Conservation (phyloP, 1,140 invertebrate species). For the Magallana gigas region DNA sequence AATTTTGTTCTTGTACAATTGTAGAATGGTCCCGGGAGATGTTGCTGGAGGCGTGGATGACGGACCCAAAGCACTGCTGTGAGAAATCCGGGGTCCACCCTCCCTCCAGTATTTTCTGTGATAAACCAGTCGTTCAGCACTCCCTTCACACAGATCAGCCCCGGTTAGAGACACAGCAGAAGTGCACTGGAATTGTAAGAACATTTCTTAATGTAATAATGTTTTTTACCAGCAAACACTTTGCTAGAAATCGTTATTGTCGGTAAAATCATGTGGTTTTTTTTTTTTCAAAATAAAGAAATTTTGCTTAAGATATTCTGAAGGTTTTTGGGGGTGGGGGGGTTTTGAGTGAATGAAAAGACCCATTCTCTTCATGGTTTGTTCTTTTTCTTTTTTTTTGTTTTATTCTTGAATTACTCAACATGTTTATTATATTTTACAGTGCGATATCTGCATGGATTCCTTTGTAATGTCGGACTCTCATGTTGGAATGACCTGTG, state of each 20-base stretch:
- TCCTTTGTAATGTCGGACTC: constrained; percentile 74
- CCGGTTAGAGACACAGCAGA: constrained; percentile 56
- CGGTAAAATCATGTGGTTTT: too few species aligned
- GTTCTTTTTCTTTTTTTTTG: neutral
- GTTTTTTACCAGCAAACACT: too few species aligned
- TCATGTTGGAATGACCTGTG: constrained; percentile 82
- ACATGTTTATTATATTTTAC: constrained; percentile 61
- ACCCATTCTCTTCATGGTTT: too few species aligned
- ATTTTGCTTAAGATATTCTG: too few species aligned
- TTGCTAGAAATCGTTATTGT: too few species aligned
- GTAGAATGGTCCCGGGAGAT: constrained; percentile 87
- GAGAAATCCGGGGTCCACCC: constrained; percentile 85
- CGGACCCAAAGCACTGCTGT: constrained; percentile 85
- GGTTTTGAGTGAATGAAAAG: too few species aligned
- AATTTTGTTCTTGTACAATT: neutral
- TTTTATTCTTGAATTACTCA: neutral
- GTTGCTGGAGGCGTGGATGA: constrained; percentile 87
- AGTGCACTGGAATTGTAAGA: constrained; percentile 11
- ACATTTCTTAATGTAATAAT: too few species aligned
- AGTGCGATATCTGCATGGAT: constrained; percentile 85
- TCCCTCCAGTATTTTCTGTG: constrained; percentile 79
- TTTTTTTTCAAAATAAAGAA: too few species aligned
- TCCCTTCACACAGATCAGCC: constrained; percentile 64
- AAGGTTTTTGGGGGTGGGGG: too few species aligned
- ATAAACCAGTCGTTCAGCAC: constrained; percentile 73